Conservation (phyloP, 2,888 invertebrate species). For the Gibbula magus region DNA sequence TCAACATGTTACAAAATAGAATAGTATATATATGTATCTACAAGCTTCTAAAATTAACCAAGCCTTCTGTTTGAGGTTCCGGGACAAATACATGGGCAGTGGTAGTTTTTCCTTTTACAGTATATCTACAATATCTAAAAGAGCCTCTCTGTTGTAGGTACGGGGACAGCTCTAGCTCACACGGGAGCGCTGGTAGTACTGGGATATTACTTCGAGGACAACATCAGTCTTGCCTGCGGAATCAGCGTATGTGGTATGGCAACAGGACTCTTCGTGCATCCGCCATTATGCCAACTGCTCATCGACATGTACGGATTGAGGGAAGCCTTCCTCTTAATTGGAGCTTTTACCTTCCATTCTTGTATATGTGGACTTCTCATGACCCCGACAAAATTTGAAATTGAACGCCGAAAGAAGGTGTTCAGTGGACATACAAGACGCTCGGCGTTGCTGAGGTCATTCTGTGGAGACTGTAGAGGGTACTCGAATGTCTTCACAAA, state of each 20-base stretch:
- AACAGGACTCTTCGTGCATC: background rate
- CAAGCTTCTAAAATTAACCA: too few relatives aligned
- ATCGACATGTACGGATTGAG: background rate
- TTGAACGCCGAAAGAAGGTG: background rate
- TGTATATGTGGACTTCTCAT: slow-evolving; percentile 10
- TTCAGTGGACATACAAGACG: background rate
- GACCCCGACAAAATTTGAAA: slow-evolving; percentile 4
- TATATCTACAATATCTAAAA: too few relatives aligned
- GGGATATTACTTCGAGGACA: background rate
- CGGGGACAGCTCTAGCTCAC: background rate
- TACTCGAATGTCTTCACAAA: background rate
- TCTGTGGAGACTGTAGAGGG: background rate
- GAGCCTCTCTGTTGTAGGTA: background rate
- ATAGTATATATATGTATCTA: too few relatives aligned
- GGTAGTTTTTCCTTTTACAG: too few relatives aligned
- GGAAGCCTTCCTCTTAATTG: background rate
- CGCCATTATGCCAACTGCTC: background rate
- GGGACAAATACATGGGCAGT: too few relatives aligned
- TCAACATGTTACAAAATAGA: too few relatives aligned
- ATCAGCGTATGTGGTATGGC: background rate
- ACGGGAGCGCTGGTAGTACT: background rate
- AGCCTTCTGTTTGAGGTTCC: too few relatives aligned
- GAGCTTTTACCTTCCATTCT: background rate
- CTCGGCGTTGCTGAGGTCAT: background rate
- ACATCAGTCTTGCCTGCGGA: background rate